phyloP scores from a whole-genome alignment of 2,888 invertebrate genomes.

The Spisula solida region DNA sequence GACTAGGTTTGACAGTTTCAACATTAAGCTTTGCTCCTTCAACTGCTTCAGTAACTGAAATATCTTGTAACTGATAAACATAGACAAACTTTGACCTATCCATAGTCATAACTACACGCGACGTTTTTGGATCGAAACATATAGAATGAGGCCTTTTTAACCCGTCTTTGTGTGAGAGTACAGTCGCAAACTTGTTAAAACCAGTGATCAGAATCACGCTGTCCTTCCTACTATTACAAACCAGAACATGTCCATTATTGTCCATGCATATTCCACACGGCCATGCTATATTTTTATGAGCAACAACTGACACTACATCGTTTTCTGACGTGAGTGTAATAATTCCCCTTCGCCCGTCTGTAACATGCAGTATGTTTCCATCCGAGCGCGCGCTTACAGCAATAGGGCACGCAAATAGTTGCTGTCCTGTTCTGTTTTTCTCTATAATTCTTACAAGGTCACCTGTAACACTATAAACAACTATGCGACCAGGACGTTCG shows the following conservation, averaged over 20 bases:
- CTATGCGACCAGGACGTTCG: constrained; percentile 53
- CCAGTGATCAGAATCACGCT: constrained; percentile 54
- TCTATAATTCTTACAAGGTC: constrained; percentile 52
- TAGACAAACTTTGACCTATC: constrained; percentile 49
- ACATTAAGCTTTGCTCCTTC: constrained; percentile 36
- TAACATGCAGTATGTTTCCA: constrained; percentile 53
- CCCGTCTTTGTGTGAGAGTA: constrained; percentile 45
- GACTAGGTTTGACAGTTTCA: not conserved
- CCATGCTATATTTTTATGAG: constrained; percentile 52
- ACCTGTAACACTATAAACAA: constrained; percentile 51
- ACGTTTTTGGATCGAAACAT: constrained; percentile 54
- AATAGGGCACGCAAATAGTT: constrained; percentile 61
- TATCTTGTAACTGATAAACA: constrained; percentile 55
- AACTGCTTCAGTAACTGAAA: constrained; percentile 20
- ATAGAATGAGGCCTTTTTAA: constrained; percentile 59
- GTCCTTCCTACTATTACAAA: constrained; percentile 53
- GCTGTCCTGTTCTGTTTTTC: constrained; percentile 60
- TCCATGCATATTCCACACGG: constrained; percentile 67
- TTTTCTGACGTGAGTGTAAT: constrained; percentile 57
- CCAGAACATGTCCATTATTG: constrained; percentile 51
- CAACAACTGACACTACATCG: constrained; percentile 62
- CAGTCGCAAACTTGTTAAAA: constrained; percentile 38
- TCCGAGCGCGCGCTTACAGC: constrained; percentile 39
- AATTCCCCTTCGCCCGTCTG: constrained; percentile 62
- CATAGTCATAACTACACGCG: constrained; percentile 53